phyloP scores from a whole-genome alignment of 1,140 invertebrate genomes.

The Cyrtorhinus lividipennis region DNA sequence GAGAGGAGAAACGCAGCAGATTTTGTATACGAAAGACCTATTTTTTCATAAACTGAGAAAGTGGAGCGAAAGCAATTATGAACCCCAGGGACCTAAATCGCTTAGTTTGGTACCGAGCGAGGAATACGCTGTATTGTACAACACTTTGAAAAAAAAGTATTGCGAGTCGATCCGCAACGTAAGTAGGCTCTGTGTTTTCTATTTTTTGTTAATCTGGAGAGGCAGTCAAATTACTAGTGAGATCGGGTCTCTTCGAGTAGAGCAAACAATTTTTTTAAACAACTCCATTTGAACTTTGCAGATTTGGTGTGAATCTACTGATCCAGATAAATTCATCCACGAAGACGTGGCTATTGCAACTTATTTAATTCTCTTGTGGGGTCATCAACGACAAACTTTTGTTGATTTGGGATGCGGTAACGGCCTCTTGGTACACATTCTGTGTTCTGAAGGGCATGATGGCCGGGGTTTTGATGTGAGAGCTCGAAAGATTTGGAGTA shows the following conservation, averaged over 20 bases:
- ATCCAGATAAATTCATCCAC: conserved; percentile 88
- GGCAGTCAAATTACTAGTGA: too few species aligned
- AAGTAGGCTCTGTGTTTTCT: too few species aligned
- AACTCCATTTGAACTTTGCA: conserved; percentile 32
- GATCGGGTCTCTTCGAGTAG: too few species aligned
- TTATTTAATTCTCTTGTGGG: conserved; percentile 75
- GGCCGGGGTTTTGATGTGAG: conserved; percentile 84
- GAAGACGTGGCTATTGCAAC: conserved; percentile 92
- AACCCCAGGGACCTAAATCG: conserved; percentile 38
- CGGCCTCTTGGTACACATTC: conserved; percentile 80
- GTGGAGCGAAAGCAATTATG: conserved; percentile 37
- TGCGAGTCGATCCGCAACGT: conserved; percentile 53
- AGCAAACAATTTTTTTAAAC: too few species aligned
- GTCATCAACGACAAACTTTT: conserved; percentile 48
- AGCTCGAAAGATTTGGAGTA: conserved; percentile 77
- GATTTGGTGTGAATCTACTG: conserved; percentile 80
- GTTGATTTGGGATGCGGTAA: conserved; percentile 95
- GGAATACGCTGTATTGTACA: conserved; percentile 56
- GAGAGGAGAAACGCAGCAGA: too few species aligned
- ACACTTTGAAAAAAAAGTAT: conserved; percentile 65
- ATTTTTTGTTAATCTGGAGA: too few species aligned
- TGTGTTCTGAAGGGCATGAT: conserved; percentile 65
- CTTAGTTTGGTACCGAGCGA: conserved; percentile 50
- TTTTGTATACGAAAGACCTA: too few species aligned
- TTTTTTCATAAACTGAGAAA: conserved; percentile 47